Percentiles rank a stretch among this genome's conserved stretches.
Evolutionary conservation across 1,140 invertebrate species (phyloP).

Genomic region (Psix sp.): DNA sequence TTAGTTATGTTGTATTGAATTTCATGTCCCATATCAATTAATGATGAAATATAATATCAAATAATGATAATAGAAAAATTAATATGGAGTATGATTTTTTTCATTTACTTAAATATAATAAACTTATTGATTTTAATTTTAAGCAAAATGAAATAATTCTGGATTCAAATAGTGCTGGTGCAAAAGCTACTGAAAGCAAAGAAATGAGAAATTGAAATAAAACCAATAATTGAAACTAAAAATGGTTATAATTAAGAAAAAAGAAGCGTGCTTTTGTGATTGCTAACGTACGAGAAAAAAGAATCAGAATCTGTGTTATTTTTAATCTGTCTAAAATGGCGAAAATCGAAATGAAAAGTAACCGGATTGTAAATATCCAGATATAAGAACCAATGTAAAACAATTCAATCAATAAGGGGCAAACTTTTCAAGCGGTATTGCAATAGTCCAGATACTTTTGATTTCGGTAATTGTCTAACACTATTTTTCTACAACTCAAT

Average conservation of each 20-base stretch:
- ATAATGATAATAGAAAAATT: too few relatives aligned
- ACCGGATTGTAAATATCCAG: conserved; percentile 33
- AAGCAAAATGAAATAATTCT: conserved; percentile 9
- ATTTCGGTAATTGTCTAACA: conserved; percentile 40
- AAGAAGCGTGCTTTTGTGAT: conserved; percentile 52
- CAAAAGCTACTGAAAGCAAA: conserved; percentile 39
- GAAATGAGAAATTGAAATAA: too few relatives aligned
- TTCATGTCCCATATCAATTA: too few relatives aligned
- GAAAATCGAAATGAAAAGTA: conserved; percentile 54
- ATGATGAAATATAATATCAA: too few relatives aligned
- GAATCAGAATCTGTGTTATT: conserved; percentile 31
- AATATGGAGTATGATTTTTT: too few relatives aligned
- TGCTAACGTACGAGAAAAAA: conserved; percentile 29
- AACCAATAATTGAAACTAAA: too few relatives aligned
- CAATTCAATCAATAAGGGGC: too few relatives aligned
- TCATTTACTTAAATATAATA: too few relatives aligned
- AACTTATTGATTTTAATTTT: too few relatives aligned
- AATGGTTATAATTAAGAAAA: conserved; percentile 23
- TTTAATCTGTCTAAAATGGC: conserved; percentile 29
- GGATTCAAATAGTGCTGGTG: conserved; percentile 13
- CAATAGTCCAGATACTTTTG: conserved; percentile 55
- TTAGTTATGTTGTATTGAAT: too few relatives aligned
- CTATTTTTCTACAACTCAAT: conserved; percentile 39
- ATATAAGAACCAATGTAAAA: conserved; percentile 20
- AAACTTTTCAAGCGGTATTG: conserved; percentile 10